Conservation (phyloP, 2,113 vertebrate species). For the Grallaria varia region DNA sequence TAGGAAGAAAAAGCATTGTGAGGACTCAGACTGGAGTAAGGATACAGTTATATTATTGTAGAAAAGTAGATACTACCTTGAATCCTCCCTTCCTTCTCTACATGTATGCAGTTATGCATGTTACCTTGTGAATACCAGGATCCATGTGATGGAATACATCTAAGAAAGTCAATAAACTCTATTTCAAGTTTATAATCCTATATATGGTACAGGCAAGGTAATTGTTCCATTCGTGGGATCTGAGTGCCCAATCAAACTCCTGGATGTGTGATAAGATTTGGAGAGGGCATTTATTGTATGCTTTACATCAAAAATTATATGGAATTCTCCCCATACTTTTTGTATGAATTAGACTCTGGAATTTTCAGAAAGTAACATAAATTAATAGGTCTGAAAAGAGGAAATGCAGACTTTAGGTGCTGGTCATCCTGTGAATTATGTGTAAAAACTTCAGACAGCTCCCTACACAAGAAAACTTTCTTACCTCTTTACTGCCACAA, state of each 20-base stretch:
- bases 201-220: not conserved
- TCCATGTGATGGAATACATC: not conserved
- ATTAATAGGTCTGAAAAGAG: not conserved
- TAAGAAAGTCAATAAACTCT: not conserved
- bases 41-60: not conserved
- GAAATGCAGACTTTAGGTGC: not conserved
- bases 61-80: not conserved
- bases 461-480: not conserved
- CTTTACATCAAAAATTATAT: not conserved
- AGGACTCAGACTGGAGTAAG: not conserved
- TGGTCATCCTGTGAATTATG: not conserved
- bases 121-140: not conserved
- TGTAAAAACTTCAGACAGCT: not conserved
- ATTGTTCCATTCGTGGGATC: not conserved
- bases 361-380: not conserved
- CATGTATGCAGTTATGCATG: not conserved
- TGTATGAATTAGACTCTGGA: not conserved
- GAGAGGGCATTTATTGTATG: not conserved
- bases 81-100: accelerated
- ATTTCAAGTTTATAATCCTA: not conserved
- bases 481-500: not conserved
- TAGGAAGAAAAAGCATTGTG: not conserved
- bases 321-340: not conserved
- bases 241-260: not conserved
- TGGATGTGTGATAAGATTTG: not conserved